Conservation (phyloP, 2,888 invertebrate genomes). For the Phaonia tiefii region DNA sequence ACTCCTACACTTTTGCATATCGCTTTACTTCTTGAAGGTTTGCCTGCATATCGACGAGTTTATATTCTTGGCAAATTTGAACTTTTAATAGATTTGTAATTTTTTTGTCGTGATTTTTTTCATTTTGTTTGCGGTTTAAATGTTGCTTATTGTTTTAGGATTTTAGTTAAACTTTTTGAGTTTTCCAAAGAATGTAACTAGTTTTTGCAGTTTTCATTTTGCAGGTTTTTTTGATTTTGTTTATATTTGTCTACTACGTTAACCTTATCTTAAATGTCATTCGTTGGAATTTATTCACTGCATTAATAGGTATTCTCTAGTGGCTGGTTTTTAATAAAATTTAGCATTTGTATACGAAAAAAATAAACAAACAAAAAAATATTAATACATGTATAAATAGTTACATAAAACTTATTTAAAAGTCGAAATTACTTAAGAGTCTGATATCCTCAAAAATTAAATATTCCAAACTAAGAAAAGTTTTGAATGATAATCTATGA, state of each 20-base stretch:
- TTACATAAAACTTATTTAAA: too few relatives aligned
- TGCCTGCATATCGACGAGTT: not conserved
- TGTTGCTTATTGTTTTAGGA: slow-evolving; percentile 3
- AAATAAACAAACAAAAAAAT: too few relatives aligned
- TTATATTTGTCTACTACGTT: slow-evolving; percentile 40
- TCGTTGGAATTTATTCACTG: slow-evolving; percentile 55
- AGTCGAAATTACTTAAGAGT: too few relatives aligned
- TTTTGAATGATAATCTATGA: too few relatives aligned
- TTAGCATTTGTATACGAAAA: slow-evolving; percentile 12
- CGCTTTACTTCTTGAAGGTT: too few relatives aligned
- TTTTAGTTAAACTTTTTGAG: slow-evolving; percentile 6
- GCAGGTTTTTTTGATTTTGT: slow-evolving; percentile 7
- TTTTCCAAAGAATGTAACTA: slow-evolving; percentile 19
- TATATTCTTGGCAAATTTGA: slow-evolving; percentile 45
- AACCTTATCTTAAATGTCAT: slow-evolving; percentile 69
- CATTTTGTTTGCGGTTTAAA: not conserved
- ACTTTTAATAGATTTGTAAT: slow-evolving; percentile 60
- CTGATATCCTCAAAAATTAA: too few relatives aligned
- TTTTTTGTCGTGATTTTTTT: not conserved
- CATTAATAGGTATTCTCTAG: slow-evolving; percentile 22
- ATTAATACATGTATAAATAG: too few relatives aligned
- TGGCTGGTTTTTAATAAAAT: slow-evolving; percentile 30
- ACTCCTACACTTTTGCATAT: not conserved
- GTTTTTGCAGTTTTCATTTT: slow-evolving; percentile 39
- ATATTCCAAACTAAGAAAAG: too few relatives aligned